Conservation (phyloP, 1,140 invertebrate species). For the Drosophila aff. region DNA sequence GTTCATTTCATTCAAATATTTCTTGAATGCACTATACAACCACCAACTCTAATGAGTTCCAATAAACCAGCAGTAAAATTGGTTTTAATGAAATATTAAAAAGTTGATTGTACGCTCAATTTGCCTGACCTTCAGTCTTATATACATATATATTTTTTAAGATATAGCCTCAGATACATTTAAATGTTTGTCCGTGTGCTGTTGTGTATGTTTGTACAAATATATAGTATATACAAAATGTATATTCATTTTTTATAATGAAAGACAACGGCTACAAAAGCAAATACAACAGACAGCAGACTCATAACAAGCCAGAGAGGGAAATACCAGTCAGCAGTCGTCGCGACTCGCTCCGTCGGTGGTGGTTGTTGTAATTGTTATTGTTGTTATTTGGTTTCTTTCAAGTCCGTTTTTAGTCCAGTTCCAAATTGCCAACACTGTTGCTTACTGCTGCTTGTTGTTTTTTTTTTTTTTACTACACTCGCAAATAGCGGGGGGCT, state of each 20-base stretch:
- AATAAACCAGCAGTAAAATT: constrained; percentile 37
- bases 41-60: neutral
- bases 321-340: constrained; percentile 42
- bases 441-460: constrained; percentile 40
- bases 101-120: constrained; percentile 79
- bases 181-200: constrained; percentile 27
- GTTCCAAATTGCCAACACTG: constrained; percentile 74
- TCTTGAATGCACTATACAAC: neutral
- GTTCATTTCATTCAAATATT: neutral
- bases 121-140: constrained; percentile 72
- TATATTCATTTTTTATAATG: constrained; percentile 68
- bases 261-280: constrained; percentile 48
- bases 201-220: constrained; percentile 36
- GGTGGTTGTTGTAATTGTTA: constrained; percentile 28
- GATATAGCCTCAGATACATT: constrained; percentile 68
- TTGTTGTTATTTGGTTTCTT: constrained; percentile 60
- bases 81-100: constrained; percentile 68
- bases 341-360: constrained; percentile 20
- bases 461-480: constrained; percentile 25
- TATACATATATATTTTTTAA: constrained; percentile 46
- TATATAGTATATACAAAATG: constrained; percentile 60
- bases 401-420: constrained; percentile 78
- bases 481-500: neutral
- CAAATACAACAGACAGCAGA: constrained; percentile 35
- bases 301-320: constrained; percentile 51